Percentiles rank a stretch among this genome's conserved stretches.
phyloP scores from a whole-genome alignment of 2,888 invertebrate species.

The Amphiduros pacificus region DNA sequence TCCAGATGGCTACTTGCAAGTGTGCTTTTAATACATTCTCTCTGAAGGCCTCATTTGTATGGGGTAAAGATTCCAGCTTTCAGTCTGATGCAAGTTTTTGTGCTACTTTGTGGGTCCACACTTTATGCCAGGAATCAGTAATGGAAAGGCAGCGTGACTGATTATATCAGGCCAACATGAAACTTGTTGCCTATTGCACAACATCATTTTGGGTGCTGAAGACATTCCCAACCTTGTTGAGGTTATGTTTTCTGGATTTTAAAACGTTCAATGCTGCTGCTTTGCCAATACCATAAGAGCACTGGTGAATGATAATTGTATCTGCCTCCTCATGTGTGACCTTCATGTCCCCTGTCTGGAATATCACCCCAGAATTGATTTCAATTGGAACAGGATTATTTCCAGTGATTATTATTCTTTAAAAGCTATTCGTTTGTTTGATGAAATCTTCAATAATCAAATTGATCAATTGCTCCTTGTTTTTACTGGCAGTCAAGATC shows the following conservation, averaged over 20 bases:
- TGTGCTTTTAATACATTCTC: neutral
- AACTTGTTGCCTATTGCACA: neutral
- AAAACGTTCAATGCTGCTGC: neutral
- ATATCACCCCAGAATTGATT: too few relatives aligned
- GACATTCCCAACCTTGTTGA: neutral
- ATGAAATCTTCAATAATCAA: neutral
- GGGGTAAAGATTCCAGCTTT: neutral
- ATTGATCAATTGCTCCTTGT: constrained; percentile 3
- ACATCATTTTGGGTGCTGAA: neutral
- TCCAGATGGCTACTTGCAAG: neutral
- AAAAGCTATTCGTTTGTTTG: neutral
- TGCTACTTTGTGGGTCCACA: neutral
- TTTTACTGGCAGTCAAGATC: neutral
- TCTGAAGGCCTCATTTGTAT: neutral
- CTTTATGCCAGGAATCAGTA: neutral
- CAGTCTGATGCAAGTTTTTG: neutral
- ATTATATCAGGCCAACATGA: too few relatives aligned
- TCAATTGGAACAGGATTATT: too few relatives aligned
- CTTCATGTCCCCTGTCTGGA: neutral
- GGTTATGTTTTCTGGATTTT: neutral
- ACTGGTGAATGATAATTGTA: neutral
- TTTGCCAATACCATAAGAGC: constrained; percentile 5
- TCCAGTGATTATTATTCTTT: neutral
- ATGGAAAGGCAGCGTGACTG: neutral
- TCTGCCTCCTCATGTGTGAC: constrained; percentile 4